Base-by-base conservation (phyloP, 1,140 invertebrate species). In the Hesperophylax magnus region DNA sequence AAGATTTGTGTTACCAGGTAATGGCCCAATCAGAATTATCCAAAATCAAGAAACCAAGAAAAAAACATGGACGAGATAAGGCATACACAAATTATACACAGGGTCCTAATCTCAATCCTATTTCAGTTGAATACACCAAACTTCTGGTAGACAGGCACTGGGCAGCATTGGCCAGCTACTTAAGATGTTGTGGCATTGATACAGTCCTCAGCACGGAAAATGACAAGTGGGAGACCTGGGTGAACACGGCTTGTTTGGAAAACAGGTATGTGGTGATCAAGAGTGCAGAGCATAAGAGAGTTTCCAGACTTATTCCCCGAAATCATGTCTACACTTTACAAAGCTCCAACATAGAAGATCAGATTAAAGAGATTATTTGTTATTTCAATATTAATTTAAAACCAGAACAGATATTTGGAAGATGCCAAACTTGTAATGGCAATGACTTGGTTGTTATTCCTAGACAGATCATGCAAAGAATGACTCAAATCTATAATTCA, bases 181-280 rank as follows among this genome's bases (percentile, higher is more conserved):
- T 95, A 34, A 87, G 94, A 63, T 91, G 90, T 84, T 93, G 92
- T 86, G 94, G 94, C 3, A 90, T 94, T 24, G 92, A 95, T 85
- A 92, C 92, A 3, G 78, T 88, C 17, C 90, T 92, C 53, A 81
- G 93, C 27, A 87, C 91, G n/a, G 88, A 88, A 78, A 85, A 90
- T 82, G 86, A 88, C 8, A 86, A 88, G 72, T 91, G 91, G 81
- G 88, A 91, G 54, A 86, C 88, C 53, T 91, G 91, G 82, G 88
- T 91, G 3, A 86, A 90, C 82, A 85, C 91, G 74, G 91, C 92
- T 15, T 81, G 86, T 53, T 80, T 86, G 72, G 90, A 94, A 78
- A 87, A 90, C 17, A 88, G 93, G 71, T 88, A 92, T 82, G 86
- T 94, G 78, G 84, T 94, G 34, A 92, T 79, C 1, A 69, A 61